Base-by-base conservation (phyloP, 2,888 invertebrate species). In the Eulithis prunata region DNA sequence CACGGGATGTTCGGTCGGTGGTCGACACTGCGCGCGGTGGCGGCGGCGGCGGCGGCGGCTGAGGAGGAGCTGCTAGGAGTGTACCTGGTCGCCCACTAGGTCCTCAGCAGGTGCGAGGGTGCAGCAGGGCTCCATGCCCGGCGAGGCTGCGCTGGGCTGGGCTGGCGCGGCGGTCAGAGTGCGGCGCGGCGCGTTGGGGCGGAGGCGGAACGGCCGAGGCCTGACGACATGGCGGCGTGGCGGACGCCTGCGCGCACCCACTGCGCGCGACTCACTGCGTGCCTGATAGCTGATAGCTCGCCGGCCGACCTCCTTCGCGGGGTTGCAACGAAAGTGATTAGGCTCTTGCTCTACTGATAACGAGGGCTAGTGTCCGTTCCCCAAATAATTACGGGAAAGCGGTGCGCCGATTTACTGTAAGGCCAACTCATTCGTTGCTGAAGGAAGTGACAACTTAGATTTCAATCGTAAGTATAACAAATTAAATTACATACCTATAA, bases 321-420 rank as follows among this genome's bases (percentile, higher is more conserved):
- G 90, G 90, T 89, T 89, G 90, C 88, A 89, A 87, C 85, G 89
- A 89, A 89, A 90, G 90, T 90, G 91, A 91, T 90, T 89, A 90
- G 86, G 82, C 81, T 86, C 86, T 86, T 78, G 86, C 85, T 83
- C 88, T 82, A 84, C 88, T 90, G 91, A 91, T 91, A 91, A 90
- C 90, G 88, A 85, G 86, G 87, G 87, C 86, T 83, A 75, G 78
- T 80, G 79, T 78, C 78, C 78, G 77, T 76, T 79, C 74, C 71
- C 72, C 70, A 74, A 76, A 78, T 75, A 57, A 73, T 75, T 72
- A 69, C 73, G 74, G 72, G 76, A 76, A 74, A 69, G 66, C 66
- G 62, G 71, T 69, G 68, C 68, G 66, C 65, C 62, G 57, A 73
- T 68, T 71, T 62, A 60, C 59, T 59, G 45, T 57, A 66, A 66